Conservation (phyloP, 1,140 invertebrate genomes). For the Pygmarrhopalites habei region DNA sequence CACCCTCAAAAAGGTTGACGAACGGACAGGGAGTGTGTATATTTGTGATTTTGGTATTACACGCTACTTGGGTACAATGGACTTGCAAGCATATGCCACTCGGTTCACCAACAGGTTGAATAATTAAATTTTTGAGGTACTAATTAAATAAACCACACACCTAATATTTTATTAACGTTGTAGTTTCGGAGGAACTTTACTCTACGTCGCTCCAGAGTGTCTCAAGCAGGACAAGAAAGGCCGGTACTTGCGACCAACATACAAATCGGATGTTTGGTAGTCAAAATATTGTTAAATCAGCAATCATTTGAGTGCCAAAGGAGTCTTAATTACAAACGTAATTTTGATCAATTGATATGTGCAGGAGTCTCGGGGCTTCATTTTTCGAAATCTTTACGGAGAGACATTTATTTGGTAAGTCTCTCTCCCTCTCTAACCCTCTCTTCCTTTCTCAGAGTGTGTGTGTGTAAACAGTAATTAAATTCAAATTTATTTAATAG, state of each 20-base stretch:
- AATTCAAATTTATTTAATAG: no score
- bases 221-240: background rate
- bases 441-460: no score
- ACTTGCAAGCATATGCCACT: background rate
- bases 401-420: background rate
- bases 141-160: no score
- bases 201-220: constrained; percentile 10
- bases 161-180: no score
- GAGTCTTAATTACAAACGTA: no score
- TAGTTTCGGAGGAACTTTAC: background rate
- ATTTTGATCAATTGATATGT: no score
- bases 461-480: no score
- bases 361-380: background rate
- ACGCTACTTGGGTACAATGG: constrained; percentile 1
- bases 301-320: no score
- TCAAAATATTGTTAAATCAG: no score
- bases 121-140: no score
- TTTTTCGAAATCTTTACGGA: constrained; percentile 6
- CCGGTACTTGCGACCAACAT: background rate
- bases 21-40: background rate
- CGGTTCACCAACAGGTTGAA: background rate
- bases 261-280: constrained; percentile 12
- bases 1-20: background rate
- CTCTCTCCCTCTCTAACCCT: no score
- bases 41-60: background rate